These are phyloP conservation scores for Tridacna crocea DNA, from an alignment of 2,888 invertebrate species.

Conservation along the genomic window DNA sequence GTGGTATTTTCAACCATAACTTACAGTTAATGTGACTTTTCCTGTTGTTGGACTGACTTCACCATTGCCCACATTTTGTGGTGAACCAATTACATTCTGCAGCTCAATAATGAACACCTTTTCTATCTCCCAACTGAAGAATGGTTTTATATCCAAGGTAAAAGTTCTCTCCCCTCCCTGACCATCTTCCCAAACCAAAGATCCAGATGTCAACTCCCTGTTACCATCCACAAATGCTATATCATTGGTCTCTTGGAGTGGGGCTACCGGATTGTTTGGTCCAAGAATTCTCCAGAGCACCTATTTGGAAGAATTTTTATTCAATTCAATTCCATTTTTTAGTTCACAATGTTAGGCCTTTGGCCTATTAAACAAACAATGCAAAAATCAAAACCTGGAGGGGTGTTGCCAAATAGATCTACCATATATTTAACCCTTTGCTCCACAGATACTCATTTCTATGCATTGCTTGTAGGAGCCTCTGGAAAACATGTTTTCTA, in stretches of 20 bases:
- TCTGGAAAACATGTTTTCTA: too few relatives aligned
- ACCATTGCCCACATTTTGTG: slow-evolving; percentile 73
- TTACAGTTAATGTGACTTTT: slow-evolving; percentile 76
- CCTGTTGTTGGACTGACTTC: slow-evolving; percentile 74
- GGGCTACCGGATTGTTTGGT: slow-evolving; percentile 78
- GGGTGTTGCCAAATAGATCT: too few relatives aligned
- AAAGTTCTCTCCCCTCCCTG: slow-evolving; percentile 78
- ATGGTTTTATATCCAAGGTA: slow-evolving; percentile 76
- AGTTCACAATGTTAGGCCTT: too few relatives aligned
- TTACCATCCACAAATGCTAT: slow-evolving; percentile 67
- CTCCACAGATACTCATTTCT: too few relatives aligned
- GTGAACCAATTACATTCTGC: slow-evolving; percentile 73
- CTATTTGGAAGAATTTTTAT: slow-evolving; percentile 53
- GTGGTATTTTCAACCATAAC: slow-evolving; percentile 47
- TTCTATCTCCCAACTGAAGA: slow-evolving; percentile 80
- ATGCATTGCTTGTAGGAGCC: too few relatives aligned
- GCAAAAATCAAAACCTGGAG: too few relatives aligned
- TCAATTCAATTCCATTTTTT: too few relatives aligned
- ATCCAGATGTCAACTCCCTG: slow-evolving; percentile 75
- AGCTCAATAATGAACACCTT: slow-evolving; percentile 79
- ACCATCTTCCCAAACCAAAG: slow-evolving; percentile 76
- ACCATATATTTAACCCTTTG: too few relatives aligned
- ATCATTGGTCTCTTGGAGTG: slow-evolving; percentile 78
- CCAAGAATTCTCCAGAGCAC: slow-evolving; percentile 81
- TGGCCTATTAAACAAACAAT: too few relatives aligned